A percentile compares a stretch with the other conserved stretches of the same genome.
Conservation (phyloP, 2,888 invertebrate genomes). For the Chirona hameri region DNA sequence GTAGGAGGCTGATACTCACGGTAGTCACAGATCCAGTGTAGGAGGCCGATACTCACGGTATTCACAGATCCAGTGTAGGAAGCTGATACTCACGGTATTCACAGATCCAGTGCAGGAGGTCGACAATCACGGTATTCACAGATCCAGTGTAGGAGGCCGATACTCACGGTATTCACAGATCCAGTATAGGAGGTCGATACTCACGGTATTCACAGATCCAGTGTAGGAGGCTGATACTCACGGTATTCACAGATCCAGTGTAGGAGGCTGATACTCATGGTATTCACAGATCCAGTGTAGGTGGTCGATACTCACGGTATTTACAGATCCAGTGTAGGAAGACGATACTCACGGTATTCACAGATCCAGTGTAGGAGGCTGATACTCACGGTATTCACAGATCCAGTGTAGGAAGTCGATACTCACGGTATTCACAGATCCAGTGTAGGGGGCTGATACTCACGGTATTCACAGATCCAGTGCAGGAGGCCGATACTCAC, state of each 20-base stretch:
- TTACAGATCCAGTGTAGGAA: slow-evolving; percentile 92
- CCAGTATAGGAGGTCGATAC: slow-evolving; percentile 87
- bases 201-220: slow-evolving; percentile 89
- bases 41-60: slow-evolving; percentile 82
- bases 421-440: slow-evolving; percentile 85
- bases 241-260: slow-evolving; percentile 89
- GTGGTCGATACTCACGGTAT: slow-evolving; percentile 82
- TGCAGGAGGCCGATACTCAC: slow-evolving; percentile 86
- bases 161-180: slow-evolving; percentile 84
- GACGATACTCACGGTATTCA: slow-evolving; percentile 81
- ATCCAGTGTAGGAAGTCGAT: slow-evolving; percentile 90
- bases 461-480: slow-evolving; percentile 87
- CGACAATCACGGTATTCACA: slow-evolving; percentile 83
- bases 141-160: slow-evolving; percentile 89
- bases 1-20: slow-evolving; percentile 73
- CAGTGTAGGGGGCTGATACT: slow-evolving; percentile 76
- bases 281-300: slow-evolving; percentile 88
- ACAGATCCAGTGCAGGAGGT: slow-evolving; percentile 90
- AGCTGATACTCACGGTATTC: slow-evolving; percentile 84
- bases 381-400: slow-evolving; percentile 78
- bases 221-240: slow-evolving; percentile 72
- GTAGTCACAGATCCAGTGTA: slow-evolving; percentile 88
- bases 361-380: slow-evolving; percentile 89
- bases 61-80: slow-evolving; percentile 89
- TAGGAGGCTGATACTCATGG: slow-evolving; percentile 70